These are phyloP conservation scores for Drosophila aldrichi DNA, from an alignment of 2,888 invertebrate genomes.

Conservation along the genomic window DNA sequence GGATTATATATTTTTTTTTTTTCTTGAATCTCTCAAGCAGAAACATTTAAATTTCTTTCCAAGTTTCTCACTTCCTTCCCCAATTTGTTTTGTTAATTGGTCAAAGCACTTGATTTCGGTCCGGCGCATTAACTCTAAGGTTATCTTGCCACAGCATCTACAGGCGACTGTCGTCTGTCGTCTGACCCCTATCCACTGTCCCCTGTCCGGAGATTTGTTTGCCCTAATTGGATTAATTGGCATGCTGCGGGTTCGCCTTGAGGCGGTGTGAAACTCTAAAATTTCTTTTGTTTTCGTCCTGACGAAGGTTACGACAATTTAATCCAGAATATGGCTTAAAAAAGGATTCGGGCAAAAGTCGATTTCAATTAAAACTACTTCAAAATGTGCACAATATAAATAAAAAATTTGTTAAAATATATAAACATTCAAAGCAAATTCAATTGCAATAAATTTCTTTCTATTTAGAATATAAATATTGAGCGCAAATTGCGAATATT, in stretches of 20 bases:
- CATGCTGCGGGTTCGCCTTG: constrained; percentile 46
- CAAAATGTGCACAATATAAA: neutral
- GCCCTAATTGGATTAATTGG: constrained; percentile 71
- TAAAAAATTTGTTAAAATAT: too few relatives aligned
- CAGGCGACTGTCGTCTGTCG: neutral
- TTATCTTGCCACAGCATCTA: constrained; percentile 2
- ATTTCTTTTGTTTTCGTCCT: constrained; percentile 6
- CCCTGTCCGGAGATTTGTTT: constrained; percentile 16
- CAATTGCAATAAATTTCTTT: neutral
- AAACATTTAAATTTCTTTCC: constrained; percentile 11
- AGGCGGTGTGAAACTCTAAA: constrained; percentile 36
- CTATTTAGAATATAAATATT: too few relatives aligned
- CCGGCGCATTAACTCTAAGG: constrained; percentile 15
- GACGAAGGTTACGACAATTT: neutral
- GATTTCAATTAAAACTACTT: neutral
- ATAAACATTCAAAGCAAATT: neutral
- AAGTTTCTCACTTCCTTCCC: neutral
- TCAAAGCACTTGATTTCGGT: constrained; percentile 36
- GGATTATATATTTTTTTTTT: constrained; percentile 36
- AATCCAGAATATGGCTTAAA: neutral
- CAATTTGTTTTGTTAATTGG: constrained; percentile 36
- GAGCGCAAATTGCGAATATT: too few relatives aligned
- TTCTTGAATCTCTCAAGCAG: neutral
- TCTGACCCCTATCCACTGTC: constrained; percentile 3
- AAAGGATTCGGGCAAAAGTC: neutral